Base-by-base conservation (phyloP, 2,113 vertebrate species). In the Leucoraja erinaceus region DNA sequence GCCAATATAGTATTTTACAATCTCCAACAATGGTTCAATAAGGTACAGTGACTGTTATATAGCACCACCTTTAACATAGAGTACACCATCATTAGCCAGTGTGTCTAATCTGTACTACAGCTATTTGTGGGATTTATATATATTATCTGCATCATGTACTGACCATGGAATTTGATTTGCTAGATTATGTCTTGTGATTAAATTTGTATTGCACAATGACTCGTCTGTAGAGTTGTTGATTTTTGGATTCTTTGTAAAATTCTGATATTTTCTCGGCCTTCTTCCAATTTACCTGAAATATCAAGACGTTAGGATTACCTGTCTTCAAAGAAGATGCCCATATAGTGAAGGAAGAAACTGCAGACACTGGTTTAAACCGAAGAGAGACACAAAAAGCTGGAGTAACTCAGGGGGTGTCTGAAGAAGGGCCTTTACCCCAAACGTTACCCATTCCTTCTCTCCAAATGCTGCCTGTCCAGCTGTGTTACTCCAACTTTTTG, bases 181-280 rank as follows among this genome's bases (percentile, higher is more conserved):
- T 86, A 86, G 81, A 86, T 61, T 86, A 61, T 84, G 81, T 84
- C 22, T 61, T 28, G 81, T 86, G 25, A 86, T 86, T 86, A 86
- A 86, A 86, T 86, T n/a, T 61, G 25, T 86, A 84, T n/a, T 28
- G 81, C 56, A 54, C 81, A 84, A 84, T 84, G 54, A 54, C 81
- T 84, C 28, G 81, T 59, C 25, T 84, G 56, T n/a, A 11, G 5
- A 11, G 11, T 12, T 61, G 22, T 10, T 83, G 47, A 84, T 59
- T 56, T 5, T 56, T 84, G 22, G 47, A 4, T 54, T 81, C 33
- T 33, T 81, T 54, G 38, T 1, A 59, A 25, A 22, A 14, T 22
- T 77, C 28, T 31, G 66, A 16, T 9, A 68, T 68, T 68, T 68
- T 68, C 10, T 3, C 16, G 66, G 66, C 66, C 66, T 68, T 68